phyloP scores from a whole-genome alignment of 2,113 vertebrate genomes.

The Triplophysa siluroides region DNA sequence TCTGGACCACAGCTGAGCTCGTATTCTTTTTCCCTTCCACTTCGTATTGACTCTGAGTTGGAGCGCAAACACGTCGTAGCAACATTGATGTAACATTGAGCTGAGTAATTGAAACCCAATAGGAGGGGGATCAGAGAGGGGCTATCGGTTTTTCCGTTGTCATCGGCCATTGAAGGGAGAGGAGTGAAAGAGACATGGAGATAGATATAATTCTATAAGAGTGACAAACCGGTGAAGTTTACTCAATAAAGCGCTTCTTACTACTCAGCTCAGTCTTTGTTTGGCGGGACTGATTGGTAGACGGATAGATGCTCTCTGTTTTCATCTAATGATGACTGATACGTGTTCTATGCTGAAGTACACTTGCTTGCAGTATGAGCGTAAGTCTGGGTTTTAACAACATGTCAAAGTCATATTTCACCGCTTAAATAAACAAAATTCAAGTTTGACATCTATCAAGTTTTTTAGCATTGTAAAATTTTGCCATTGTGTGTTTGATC shows the following conservation, averaged over 20 bases:
- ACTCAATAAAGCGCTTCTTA: slow-evolving; percentile 24
- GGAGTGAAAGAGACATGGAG: not conserved
- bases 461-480: no score
- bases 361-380: not conserved
- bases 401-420: no score
- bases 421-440: no score
- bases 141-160: slow-evolving; percentile 15
- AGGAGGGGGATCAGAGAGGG: slow-evolving; percentile 12
- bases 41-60: slow-evolving; percentile 44
- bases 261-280: slow-evolving; percentile 1
- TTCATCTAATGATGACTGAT: not conserved
- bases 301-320: not conserved
- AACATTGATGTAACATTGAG: slow-evolving; percentile 47
- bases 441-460: no score
- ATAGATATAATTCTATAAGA: slow-evolving; percentile 3
- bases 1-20: slow-evolving; percentile 44
- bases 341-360: not conserved
- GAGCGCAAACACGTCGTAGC: slow-evolving; percentile 39
- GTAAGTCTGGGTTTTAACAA: no score
- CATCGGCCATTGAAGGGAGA: slow-evolving; percentile 3
- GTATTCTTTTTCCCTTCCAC: slow-evolving; percentile 38
- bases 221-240: slow-evolving; percentile 18
- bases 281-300: slow-evolving; percentile 17
- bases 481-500: no score
- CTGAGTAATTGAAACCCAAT: slow-evolving; percentile 45